A percentile compares a stretch with the other conserved stretches of the same genome.
Conservation (phyloP, 2,888 invertebrate species). For the Monochamus alternatus region DNA sequence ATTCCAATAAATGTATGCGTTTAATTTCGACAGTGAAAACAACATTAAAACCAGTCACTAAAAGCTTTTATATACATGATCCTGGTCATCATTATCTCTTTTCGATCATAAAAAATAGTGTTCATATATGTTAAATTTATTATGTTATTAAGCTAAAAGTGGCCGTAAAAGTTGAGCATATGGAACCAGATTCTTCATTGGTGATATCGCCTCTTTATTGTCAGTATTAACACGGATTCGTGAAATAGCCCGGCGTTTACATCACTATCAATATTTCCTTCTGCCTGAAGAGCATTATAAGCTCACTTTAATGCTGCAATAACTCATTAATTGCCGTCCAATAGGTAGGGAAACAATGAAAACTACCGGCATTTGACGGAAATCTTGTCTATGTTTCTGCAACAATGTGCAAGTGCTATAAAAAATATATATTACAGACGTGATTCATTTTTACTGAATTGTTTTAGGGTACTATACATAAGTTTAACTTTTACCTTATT, state of each 20-base stretch:
- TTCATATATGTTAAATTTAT: conserved; percentile 70
- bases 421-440: too few species aligned
- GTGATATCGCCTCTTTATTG: conserved; percentile 60
- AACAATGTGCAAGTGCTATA: conserved; percentile 11
- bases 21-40: conserved; percentile 57
- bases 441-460: too few species aligned
- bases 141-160: conserved; percentile 69
- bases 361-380: conserved; percentile 1
- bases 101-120: conserved; percentile 65
- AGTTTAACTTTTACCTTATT: too few species aligned
- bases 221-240: conserved; percentile 60
- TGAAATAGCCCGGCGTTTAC: conserved; percentile 49
- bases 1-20: conserved; percentile 55
- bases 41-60: conserved; percentile 60
- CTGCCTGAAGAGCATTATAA: conserved; percentile 1
- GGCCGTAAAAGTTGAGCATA: conserved; percentile 64
- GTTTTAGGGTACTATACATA: too few species aligned
- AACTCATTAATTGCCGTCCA: conserved; percentile 25
- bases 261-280: conserved; percentile 46
- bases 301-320: conserved; percentile 25
- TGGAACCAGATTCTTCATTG: conserved; percentile 62
- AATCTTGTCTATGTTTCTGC: background rate
- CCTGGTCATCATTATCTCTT: conserved; percentile 61
- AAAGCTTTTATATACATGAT: conserved; percentile 61
- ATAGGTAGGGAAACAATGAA: conserved; percentile 16